Evolutionary conservation across 2,888 invertebrate species (phyloP).

Genomic region (Cynaeus angustus): DNA sequence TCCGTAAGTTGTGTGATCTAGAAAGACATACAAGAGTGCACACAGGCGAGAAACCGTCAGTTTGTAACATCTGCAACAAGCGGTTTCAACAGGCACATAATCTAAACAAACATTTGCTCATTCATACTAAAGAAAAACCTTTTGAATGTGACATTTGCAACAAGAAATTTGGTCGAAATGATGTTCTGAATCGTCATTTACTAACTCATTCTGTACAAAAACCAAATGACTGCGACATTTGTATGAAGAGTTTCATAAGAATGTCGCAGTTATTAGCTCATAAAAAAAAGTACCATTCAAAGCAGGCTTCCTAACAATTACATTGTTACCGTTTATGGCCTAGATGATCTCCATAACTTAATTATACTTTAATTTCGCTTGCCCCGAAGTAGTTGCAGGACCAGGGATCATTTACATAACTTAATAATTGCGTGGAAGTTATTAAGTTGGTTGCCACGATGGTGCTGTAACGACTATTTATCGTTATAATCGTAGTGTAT

Average conservation of each 20-base stretch:
- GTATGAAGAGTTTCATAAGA: conserved; percentile 66
- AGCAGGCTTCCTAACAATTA: conserved; percentile 26
- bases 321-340: conserved; percentile 18
- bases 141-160: conserved; percentile 68
- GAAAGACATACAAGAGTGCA: conserved; percentile 68
- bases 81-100: conserved; percentile 68
- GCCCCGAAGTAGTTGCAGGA: no score
- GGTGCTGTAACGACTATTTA: no score
- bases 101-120: conserved; percentile 68
- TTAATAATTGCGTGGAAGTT: no score
- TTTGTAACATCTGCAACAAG: conserved; percentile 66
- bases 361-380: no score
- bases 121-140: conserved; percentile 67
- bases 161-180: conserved; percentile 67
- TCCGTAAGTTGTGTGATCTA: conserved; percentile 68
- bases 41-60: conserved; percentile 69
- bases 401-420: no score
- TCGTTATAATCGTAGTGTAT: no score
- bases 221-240: conserved; percentile 65
- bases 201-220: conserved; percentile 68
- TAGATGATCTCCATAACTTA: conserved; percentile 13
- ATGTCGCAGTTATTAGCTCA: conserved; percentile 62
- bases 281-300: conserved; percentile 58
- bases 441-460: no score
- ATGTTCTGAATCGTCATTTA: conserved; percentile 68